phyloP scores from a whole-genome alignment of 1,140 invertebrate genomes.

The Leptoteleia sp. region DNA sequence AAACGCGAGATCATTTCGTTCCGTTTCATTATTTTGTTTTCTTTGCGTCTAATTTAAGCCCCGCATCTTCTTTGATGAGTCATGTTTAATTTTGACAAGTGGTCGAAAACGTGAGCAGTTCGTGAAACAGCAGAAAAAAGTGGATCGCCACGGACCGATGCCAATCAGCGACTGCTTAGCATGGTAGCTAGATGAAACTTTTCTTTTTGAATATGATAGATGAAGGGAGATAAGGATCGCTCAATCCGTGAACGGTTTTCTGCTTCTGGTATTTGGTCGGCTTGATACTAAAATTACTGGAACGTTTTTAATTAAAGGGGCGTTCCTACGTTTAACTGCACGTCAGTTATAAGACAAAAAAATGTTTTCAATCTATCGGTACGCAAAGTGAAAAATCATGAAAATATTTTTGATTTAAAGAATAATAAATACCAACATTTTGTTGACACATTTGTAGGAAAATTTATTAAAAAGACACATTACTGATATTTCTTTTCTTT shows the following conservation, averaged over 20 bases:
- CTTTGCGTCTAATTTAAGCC: slow-evolving; percentile 19
- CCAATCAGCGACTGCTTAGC: slow-evolving; percentile 13
- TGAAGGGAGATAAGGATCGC: slow-evolving; percentile 37
- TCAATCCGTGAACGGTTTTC: slow-evolving; percentile 41
- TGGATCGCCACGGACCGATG: slow-evolving; percentile 24
- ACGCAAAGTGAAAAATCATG: too few relatives aligned
- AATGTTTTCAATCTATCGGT: slow-evolving; percentile 3
- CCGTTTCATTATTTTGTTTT: slow-evolving; percentile 42
- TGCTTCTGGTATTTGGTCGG: slow-evolving; percentile 57
- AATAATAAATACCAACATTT: too few relatives aligned
- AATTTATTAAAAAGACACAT: too few relatives aligned
- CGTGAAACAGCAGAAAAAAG: slow-evolving; percentile 35
- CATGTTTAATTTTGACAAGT: slow-evolving; percentile 40
- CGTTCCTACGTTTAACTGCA: slow-evolving; percentile 4
- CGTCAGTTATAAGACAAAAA: slow-evolving; percentile 8
- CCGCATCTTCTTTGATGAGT: slow-evolving; percentile 32
- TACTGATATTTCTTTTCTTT: too few relatives aligned
- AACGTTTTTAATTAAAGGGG: slow-evolving; percentile 34
- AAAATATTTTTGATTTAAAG: too few relatives aligned
- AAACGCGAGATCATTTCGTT: slow-evolving; percentile 34
- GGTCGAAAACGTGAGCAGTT: slow-evolving; percentile 14
- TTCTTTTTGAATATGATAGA: slow-evolving; percentile 59
- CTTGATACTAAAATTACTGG: not conserved
- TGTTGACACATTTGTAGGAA: too few relatives aligned
- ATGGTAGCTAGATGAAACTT: slow-evolving; percentile 45